A percentile compares a stretch with the other conserved stretches of the same genome.
Conservation (phyloP, 1,140 invertebrate species). For the Lucilia cuprina region DNA sequence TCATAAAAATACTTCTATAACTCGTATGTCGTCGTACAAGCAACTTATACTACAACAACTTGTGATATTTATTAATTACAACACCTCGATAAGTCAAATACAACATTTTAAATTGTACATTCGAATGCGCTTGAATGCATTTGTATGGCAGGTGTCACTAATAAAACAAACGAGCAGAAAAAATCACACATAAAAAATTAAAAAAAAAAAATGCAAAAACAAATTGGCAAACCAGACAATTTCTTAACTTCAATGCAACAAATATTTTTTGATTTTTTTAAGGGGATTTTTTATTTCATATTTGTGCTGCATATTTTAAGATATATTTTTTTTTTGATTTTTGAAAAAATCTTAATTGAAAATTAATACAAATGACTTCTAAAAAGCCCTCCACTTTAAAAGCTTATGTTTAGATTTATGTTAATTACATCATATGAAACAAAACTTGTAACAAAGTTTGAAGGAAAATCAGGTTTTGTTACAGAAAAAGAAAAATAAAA, state of each 20-base stretch:
- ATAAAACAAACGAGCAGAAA: background rate
- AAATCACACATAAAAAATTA: background rate
- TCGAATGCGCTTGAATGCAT: conserved; percentile 16
- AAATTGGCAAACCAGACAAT: background rate
- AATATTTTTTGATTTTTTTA: conserved; percentile 32
- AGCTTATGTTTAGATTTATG: too few relatives aligned
- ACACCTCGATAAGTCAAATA: conserved; percentile 32
- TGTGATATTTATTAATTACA: conserved; percentile 23
- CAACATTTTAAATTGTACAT: conserved; percentile 21
- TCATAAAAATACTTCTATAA: background rate
- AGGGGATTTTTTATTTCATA: background rate
- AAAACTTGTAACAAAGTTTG: too few relatives aligned
- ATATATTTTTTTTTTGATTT: too few relatives aligned
- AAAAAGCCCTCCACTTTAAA: too few relatives aligned
- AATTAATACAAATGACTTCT: too few relatives aligned
- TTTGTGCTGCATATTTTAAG: too few relatives aligned
- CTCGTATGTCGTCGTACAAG: background rate
- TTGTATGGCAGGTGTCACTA: conserved; percentile 9
- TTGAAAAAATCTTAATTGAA: too few relatives aligned
- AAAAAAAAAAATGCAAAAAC: background rate
- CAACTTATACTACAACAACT: background rate
- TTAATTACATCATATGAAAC: too few relatives aligned
- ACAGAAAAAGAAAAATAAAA: too few relatives aligned
- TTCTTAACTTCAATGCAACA: background rate
- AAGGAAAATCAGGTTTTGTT: too few relatives aligned